These are phyloP conservation scores for Lanius collurio DNA, from an alignment of 2,113 vertebrate genomes.

Conservation along the genomic window DNA sequence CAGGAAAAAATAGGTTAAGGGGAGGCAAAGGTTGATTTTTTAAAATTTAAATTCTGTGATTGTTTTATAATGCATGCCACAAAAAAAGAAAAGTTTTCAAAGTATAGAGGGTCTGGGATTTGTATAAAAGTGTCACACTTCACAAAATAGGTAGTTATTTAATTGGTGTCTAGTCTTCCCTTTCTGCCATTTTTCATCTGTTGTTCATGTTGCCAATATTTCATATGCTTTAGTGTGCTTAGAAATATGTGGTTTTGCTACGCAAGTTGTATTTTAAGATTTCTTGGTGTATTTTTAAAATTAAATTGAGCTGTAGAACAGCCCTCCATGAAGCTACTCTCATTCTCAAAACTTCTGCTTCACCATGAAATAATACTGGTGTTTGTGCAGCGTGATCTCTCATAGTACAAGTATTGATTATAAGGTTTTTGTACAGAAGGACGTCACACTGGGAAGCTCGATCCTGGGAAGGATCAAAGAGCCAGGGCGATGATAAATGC, in stretches of 20 bases:
- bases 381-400: background rate
- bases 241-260: background rate
- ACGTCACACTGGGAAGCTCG: rapidly evolving
- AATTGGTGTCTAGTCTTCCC: background rate
- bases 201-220: background rate
- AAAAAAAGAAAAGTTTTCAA: background rate
- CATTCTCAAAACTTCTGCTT: background rate
- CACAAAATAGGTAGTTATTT: background rate
- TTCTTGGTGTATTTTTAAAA: background rate
- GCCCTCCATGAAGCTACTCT: background rate
- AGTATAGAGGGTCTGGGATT: background rate
- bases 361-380: background rate
- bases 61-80: background rate
- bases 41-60: background rate
- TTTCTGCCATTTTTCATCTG: background rate
- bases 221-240: background rate
- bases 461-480: background rate
- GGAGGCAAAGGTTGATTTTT: background rate
- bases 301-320: background rate
- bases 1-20: background rate
- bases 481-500: background rate
- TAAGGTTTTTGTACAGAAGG: background rate
- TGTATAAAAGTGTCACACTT: background rate
- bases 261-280: background rate
- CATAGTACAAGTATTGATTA: background rate